Evolutionary conservation across 2,797 vertebrate genomes (phyloP), one percentile per base, ranked within the genome.

Genomic region (Chelon labrosus): DNA sequence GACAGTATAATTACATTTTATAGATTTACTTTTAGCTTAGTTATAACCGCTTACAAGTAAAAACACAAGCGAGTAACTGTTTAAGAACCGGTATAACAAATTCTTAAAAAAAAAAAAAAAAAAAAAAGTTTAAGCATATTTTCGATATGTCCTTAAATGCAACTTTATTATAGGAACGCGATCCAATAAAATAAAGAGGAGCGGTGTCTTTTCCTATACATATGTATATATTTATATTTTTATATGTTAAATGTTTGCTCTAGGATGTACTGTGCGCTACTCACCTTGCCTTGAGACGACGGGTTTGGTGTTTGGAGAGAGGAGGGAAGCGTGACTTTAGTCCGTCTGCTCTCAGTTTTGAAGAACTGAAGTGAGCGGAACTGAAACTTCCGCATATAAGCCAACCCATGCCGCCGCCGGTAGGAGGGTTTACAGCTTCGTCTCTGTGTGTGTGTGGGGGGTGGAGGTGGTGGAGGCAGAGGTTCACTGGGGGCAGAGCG

Each of bases 351-450:
- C 78, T 83, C 80, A 65, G 72, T 46, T 73, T 77, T 35, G 58
- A 41, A 88, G 14, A 77, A 91, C 75, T 91, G 79, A 49, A 57
- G 55, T 65, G 77, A 88, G 73, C 80, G 83, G 88, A 91, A 89
- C 69, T 82, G 20, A 60, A 57, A 86, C 92, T 94, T 94, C 93
- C 92, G 92, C 79, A 78, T 92, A 57, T 86, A 79, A 89, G 54
- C 73, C 84, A 74, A 49, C 57, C 83, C 79, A 35, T 73, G 42
- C 49, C 56, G n/a, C 63, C 39, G 77, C 60, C 52, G 65, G 88
- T 73, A 70, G 90, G 90, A 87, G 90, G 88, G 84, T 3, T 79
- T 9, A 49, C 25, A 1, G 64, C 49, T 2, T 22, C 3, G 22
- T 22, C 22, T 22, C 2, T 22, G 22, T 22, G 22, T 22, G 22